Evolutionary conservation across 2,888 invertebrate genomes (phyloP), one percentile per base, ranked within the genome.

Genomic region (Acronicta leporina): DNA sequence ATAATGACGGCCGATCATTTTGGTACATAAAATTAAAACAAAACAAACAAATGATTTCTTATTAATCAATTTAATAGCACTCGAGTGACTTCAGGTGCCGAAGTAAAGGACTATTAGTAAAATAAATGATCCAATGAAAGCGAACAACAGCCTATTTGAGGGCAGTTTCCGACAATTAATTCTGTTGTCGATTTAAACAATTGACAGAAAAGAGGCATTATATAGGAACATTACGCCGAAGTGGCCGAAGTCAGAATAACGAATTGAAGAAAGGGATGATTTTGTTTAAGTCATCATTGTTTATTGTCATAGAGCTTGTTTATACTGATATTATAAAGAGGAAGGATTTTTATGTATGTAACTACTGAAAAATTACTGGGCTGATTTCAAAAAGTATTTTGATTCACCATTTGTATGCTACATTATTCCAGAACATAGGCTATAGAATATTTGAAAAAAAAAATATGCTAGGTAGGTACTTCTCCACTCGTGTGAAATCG

Each of bases 11-110:
- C 10, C 33, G 11, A 33, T 33, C 11, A 33, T 10, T 33, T 33
- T 10, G 5, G 2, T 33, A 11, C 33, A 11, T 3, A 33, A 7
- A 33, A 51, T 55, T 38, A 35, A 58, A 41, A 47, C 9, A 15
- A 47, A 42, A 70, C 16, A n/a, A 49, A 41, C 33, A 14, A 14
- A 41, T 48, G 49, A 43, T 10, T 30, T 41, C 9, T 47, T 45
- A 9, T 51, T 68, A 35, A 50, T 50, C 15, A 38, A 48, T 53
- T 68, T 41, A 49, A 50, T 55, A 6, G 48, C 51, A 45, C 10
- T 30, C 7, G 16, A n/a, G 11, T 52, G 43, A n/a, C 38, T n/a
- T 25, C n/a, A 38, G 27, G 14, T 27, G n/a, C 9, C 13, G 30
- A 44, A 25, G 44, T 38, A 13, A 44, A 52, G 20, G n/a, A 38